Conservation (phyloP, 2,113 vertebrate genomes). For the Panurus biarmicus region DNA sequence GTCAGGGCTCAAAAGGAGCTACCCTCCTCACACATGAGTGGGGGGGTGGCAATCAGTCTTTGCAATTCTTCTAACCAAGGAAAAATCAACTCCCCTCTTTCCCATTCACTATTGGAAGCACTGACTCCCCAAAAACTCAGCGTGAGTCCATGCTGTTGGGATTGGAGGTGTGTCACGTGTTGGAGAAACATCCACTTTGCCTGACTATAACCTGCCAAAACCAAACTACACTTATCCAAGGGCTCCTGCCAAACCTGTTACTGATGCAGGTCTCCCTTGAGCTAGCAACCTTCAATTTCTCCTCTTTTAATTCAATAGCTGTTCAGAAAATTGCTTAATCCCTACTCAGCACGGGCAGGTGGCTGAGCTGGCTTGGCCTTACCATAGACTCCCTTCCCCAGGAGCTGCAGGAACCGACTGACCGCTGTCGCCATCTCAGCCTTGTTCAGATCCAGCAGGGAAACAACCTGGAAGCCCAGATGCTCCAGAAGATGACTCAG, state of each 20-base stretch:
- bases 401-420: conserved; percentile 76
- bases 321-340: not conserved
- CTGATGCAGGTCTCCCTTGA: not conserved
- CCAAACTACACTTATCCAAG: not conserved
- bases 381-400: conserved; percentile 83
- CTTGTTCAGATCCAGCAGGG: conserved; percentile 81
- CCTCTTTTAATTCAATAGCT: not conserved
- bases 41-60: not conserved
- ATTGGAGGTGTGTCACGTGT: fast-evolving
- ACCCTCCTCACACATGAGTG: not conserved
- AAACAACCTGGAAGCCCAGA: conserved; percentile 81
- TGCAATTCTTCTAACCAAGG: not conserved
- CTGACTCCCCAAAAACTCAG: not conserved
- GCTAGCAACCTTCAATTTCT: not conserved
- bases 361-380: not conserved
- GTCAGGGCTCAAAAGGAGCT: not conserved
- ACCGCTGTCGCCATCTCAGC: conserved; percentile 78
- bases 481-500: conserved; percentile 76
- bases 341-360: not conserved
- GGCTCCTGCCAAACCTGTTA: not conserved
- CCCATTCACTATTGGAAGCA: not conserved
- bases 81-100: not conserved
- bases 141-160: not conserved
- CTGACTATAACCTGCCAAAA: not conserved
- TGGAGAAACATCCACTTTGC: not conserved